phyloP scores from a whole-genome alignment of 2,113 vertebrate genomes.

The Furnarius figulus region DNA sequence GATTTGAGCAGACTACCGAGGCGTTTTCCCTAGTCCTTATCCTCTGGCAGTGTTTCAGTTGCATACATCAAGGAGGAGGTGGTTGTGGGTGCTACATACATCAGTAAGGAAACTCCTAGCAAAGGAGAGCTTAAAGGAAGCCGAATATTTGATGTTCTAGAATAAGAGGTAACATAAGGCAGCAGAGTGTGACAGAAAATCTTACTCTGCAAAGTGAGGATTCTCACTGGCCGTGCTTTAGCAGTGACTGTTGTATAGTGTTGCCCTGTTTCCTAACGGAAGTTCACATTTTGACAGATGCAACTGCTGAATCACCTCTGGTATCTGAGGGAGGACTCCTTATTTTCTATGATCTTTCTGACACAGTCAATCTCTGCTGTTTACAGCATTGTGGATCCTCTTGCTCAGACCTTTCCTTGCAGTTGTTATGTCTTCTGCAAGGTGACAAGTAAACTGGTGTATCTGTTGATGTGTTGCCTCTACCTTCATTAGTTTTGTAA shows the following conservation, averaged over 20 bases:
- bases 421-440: neutral
- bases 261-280: neutral
- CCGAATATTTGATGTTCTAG: neutral
- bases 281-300: neutral
- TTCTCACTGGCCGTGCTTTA: neutral
- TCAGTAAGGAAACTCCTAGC: neutral
- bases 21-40: neutral
- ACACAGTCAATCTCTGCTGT: neutral
- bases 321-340: neutral
- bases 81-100: neutral
- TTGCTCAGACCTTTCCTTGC: neutral
- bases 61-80: neutral
- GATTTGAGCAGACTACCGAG: neutral
- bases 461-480: neutral
- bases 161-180: neutral
- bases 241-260: neutral
- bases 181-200: neutral
- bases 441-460: neutral
- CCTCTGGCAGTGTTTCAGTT: neutral
- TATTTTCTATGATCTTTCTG: neutral
- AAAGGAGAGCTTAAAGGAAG: neutral
- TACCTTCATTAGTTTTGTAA: neutral
- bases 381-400: neutral
- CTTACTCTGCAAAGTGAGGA: neutral
- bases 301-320: neutral